Percentiles rank a stretch among this genome's conserved stretches.
These are phyloP conservation scores for Pseudochirops corinnae DNA, from an alignment of 2,797 vertebrate genomes.

Conservation along the genomic window DNA sequence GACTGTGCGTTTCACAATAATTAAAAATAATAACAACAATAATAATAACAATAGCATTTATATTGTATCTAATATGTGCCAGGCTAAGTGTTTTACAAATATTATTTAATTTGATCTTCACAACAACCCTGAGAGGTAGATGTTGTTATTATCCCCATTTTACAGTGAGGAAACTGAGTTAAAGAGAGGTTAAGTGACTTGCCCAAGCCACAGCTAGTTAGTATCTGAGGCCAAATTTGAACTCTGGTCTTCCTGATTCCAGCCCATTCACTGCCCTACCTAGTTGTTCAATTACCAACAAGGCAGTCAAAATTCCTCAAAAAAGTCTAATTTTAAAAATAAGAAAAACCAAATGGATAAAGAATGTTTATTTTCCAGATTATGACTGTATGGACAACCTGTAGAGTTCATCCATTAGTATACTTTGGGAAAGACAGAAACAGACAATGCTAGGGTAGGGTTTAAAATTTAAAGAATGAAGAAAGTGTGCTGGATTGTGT, in stretches of 20 bases:
- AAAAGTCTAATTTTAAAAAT: not conserved
- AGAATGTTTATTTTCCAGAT: not conserved
- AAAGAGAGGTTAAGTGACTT: not conserved
- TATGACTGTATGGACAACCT: not conserved
- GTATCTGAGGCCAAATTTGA: not conserved
- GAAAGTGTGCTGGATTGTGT: not conserved
- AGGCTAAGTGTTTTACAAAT: not conserved
- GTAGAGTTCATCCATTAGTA: not conserved
- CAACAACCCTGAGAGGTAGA: not conserved
- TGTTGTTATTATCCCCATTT: not conserved
- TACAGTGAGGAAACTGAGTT: not conserved
- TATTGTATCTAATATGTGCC: not conserved
- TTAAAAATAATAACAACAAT: not conserved
- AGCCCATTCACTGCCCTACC: not conserved
- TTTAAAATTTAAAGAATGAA: not conserved
- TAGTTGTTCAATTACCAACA: not conserved
- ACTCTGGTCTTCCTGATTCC: not conserved
- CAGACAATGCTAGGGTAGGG: not conserved
- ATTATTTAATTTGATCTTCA: not conserved
- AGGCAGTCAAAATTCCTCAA: not conserved
- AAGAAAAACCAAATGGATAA: not conserved
- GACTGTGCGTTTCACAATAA: not conserved
- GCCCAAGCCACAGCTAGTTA: not conserved
- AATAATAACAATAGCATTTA: not conserved
- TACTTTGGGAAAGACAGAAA: not conserved